Evolutionary conservation across 2,113 vertebrate genomes (phyloP).

Genomic region (Scalopus aquaticus): DNA sequence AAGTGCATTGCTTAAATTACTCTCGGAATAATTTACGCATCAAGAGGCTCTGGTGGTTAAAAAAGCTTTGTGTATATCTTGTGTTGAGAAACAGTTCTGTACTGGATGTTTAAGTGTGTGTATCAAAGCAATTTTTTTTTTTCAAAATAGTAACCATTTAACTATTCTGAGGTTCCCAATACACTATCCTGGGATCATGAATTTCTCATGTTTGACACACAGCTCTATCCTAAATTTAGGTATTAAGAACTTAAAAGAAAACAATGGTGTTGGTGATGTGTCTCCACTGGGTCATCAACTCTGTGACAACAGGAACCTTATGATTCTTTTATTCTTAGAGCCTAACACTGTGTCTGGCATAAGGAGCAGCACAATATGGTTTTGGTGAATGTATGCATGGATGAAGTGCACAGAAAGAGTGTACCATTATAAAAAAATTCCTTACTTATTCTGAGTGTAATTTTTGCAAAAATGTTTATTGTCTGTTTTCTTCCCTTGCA

Average conservation of each 20-base stretch:
- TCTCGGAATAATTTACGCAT: conserved; percentile 70
- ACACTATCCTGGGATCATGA: not conserved
- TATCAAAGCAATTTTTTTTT: conserved; percentile 45
- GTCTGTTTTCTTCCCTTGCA: not conserved
- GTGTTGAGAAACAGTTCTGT: conserved; percentile 45
- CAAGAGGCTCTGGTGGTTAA: conserved; percentile 59
- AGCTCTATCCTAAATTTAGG: not conserved
- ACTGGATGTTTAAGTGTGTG: conserved; percentile 29
- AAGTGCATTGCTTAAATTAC: conserved; percentile 59
- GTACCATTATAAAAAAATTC: not conserved
- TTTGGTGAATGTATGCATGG: not conserved
- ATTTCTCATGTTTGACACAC: conserved; percentile 15
- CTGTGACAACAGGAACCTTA: not conserved
- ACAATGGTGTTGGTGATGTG: not conserved
- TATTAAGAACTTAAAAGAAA: not conserved
- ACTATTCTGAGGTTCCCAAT: conserved; percentile 22
- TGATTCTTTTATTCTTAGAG: not conserved
- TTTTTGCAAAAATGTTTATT: not conserved
- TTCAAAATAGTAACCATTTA: conserved; percentile 26
- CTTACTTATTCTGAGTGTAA: conserved; percentile 25
- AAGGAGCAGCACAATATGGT: not conserved
- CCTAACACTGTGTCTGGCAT: not conserved
- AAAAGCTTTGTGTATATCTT: conserved; percentile 46
- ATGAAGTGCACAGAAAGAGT: not conserved
- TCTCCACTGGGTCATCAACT: not conserved